Evolutionary conservation across 2,888 invertebrate genomes (phyloP).

Genomic region (Philhelius pedissequus): DNA sequence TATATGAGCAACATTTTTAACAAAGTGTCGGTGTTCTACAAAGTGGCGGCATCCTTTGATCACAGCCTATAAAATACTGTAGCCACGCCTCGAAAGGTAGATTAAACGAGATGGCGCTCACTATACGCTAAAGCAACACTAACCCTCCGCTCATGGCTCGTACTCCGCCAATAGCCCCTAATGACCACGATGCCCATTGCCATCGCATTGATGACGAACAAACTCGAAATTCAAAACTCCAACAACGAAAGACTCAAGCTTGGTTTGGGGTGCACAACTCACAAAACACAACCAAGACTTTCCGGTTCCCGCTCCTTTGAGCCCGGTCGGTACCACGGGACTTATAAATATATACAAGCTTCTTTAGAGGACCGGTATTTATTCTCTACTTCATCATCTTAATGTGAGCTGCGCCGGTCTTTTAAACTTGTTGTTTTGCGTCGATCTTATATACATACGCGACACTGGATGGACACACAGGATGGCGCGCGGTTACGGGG

Average conservation of each 20-base stretch:
- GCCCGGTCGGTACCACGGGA: not conserved
- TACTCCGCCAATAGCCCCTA: constrained; percentile 70
- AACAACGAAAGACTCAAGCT: constrained; percentile 18
- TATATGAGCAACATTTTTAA: constrained; percentile 55
- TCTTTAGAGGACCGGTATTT: constrained; percentile 58
- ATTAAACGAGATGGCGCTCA: constrained; percentile 79
- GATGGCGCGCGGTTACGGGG: not conserved
- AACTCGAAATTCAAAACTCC: no score
- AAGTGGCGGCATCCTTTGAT: constrained; percentile 78
- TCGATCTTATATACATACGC: not conserved
- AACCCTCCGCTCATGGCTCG: constrained; percentile 70
- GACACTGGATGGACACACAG: not conserved
- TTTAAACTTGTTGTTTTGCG: constrained; percentile 23
- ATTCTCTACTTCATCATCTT: constrained; percentile 68
- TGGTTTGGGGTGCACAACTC: not conserved
- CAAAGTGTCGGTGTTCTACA: constrained; percentile 74
- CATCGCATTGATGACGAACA: constrained; percentile 46
- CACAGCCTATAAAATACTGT: constrained; percentile 79
- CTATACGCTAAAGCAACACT: constrained; percentile 56
- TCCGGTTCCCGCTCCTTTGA: constrained; percentile 38
- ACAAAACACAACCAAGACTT: constrained; percentile 20
- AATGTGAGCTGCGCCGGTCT: constrained; percentile 47
- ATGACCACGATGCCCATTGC: constrained; percentile 69
- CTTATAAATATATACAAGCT: constrained; percentile 18
- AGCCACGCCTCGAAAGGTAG: constrained; percentile 75